phyloP scores from a whole-genome alignment of 2,888 invertebrate genomes.

The Bellardia pandia region DNA sequence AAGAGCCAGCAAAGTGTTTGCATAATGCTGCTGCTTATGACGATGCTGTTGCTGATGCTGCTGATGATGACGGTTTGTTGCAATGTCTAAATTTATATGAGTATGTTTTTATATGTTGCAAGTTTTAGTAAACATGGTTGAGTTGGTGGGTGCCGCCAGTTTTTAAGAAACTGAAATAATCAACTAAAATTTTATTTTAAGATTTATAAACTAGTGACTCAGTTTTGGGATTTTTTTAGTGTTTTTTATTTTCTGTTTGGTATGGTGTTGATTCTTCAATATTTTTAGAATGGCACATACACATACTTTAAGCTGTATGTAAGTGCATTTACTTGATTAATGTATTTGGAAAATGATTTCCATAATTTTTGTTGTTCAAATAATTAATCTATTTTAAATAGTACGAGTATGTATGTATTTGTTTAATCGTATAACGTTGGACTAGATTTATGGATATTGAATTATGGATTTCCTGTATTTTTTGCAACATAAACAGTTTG shows the following conservation, averaged over 20 bases:
- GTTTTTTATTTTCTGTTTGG: not conserved
- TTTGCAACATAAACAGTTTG: not conserved
- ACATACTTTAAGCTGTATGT: not conserved
- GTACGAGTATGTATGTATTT: too few relatives aligned
- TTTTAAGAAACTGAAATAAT: not conserved
- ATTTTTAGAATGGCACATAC: slow-evolving; percentile 44
- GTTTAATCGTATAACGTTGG: slow-evolving; percentile 4
- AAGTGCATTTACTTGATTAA: slow-evolving; percentile 45
- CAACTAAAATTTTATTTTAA: slow-evolving; percentile 47
- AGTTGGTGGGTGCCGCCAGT: slow-evolving; percentile 55
- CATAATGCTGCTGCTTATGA: slow-evolving; percentile 26
- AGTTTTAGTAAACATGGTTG: not conserved
- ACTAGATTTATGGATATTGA: not conserved
- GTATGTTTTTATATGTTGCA: slow-evolving; percentile 27
- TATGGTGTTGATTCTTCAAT: slow-evolving; percentile 28
- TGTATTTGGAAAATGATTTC: slow-evolving; percentile 21
- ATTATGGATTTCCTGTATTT: not conserved
- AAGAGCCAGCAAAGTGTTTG: slow-evolving; percentile 37
- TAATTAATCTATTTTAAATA: slow-evolving; percentile 24
- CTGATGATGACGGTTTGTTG: slow-evolving; percentile 4
- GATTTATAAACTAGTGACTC: slow-evolving; percentile 57
- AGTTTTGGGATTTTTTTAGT: slow-evolving; percentile 27
- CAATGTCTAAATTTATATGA: slow-evolving; percentile 14
- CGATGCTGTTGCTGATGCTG: slow-evolving; percentile 26
- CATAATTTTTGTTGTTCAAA: slow-evolving; percentile 32